These are phyloP conservation scores for Hyalella azteca DNA, from an alignment of 2,888 invertebrate genomes.

Conservation along the genomic window DNA sequence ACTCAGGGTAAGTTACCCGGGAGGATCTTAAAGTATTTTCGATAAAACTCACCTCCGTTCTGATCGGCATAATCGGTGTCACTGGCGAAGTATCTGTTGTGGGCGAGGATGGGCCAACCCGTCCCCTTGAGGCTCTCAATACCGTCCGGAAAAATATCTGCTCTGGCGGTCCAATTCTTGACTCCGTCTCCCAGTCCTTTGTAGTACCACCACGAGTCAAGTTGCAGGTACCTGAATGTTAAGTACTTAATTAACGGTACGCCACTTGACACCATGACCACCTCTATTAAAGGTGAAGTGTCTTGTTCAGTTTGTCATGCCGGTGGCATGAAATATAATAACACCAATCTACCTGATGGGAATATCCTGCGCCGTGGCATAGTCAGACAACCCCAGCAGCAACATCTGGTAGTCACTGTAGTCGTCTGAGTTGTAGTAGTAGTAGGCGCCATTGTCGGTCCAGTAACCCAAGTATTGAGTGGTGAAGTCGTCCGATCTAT, in stretches of 20 bases:
- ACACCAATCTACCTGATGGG: conserved; percentile 48
- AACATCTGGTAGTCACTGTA: conserved; percentile 44
- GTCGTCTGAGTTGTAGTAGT: conserved; percentile 48
- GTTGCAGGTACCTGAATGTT: conserved; percentile 46
- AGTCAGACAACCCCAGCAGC: conserved; percentile 40
- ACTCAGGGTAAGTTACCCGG: no score
- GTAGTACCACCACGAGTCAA: conserved; percentile 57
- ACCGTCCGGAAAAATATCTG: conserved; percentile 44
- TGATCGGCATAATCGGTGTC: conserved; percentile 47
- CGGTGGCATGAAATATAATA: no score
- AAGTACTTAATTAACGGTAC: no score
- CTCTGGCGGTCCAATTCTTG: conserved; percentile 51
- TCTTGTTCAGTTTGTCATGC: no score
- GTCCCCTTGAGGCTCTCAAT: conserved; percentile 40
- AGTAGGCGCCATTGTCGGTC: conserved; percentile 55
- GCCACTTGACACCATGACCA: no score
- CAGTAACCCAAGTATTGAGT: conserved; percentile 49
- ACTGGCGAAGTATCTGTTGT: conserved; percentile 51
- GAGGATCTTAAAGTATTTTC: no score
- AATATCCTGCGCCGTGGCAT: conserved; percentile 6
- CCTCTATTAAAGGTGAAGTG: no score
- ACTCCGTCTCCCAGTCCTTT: conserved; percentile 49
- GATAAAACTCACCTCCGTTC: conserved; percentile 51
- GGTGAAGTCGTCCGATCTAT: conserved; percentile 13
- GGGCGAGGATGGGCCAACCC: conserved; percentile 48